Evolutionary conservation across 2,797 vertebrate genomes (phyloP), one percentile per base, ranked within the genome.

Genomic region (Enteromius trimaculatus): DNA sequence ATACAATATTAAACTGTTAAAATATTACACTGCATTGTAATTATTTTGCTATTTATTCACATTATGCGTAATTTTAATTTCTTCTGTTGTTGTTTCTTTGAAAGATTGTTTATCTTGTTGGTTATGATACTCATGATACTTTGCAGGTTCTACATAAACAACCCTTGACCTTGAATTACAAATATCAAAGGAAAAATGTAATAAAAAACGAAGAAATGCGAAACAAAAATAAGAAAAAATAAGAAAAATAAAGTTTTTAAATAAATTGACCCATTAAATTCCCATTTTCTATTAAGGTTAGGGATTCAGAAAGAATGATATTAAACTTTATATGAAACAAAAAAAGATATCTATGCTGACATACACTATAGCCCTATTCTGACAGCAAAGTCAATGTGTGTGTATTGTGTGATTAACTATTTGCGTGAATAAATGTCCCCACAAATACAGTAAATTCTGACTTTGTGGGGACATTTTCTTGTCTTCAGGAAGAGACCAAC

Each of bases 261-360:
- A 34, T 17, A 34, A 34, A 10, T 34, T 10, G 17, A 66, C 3
- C 39, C 39, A 42, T 42, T 42, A 10, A 8, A 10, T 31, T 66
- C 64, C 17, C 1, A 1, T 66, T 37, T 9, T 66, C 17, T 66
- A 37, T 9, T 39, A 26, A 6, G 7, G 47, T 55, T 11, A 29
- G 64, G 16, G 55, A 70, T 53, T 55, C 37, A 70, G 65, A 21
- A 62, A 26, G 47, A 62, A 11, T 58, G 4, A 31, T 79, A 74
- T 74, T 34, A 53, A n/a, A 29, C 19, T 75, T 29, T 47, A 71
- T 49, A 29, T 29, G 14, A 47, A 71, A 71, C 42, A 71, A 49
- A 23, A 47, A 47, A 23, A 47, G n/a, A 17, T 6, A 8, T 29
- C 10, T 51, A 55, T 11, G 51, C 19, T 14, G 23, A 62, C 23